Percentiles rank a stretch among this genome's conserved stretches.
These are phyloP conservation scores for Hyles lineata DNA, from an alignment of 2,888 invertebrate species.

Conservation along the genomic window DNA sequence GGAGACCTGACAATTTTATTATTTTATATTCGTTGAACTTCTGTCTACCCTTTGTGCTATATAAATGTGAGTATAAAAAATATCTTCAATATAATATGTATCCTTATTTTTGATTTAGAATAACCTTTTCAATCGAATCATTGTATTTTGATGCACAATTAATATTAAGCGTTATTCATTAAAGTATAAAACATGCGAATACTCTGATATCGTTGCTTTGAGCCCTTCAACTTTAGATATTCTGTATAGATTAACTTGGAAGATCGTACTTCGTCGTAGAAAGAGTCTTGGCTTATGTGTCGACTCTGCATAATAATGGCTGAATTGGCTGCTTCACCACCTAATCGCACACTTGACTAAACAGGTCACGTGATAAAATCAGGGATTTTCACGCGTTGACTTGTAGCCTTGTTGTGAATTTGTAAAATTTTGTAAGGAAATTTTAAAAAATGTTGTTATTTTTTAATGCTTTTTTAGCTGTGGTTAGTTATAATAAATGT, in stretches of 20 bases:
- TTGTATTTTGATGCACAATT: too few relatives aligned
- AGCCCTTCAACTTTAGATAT: not conserved
- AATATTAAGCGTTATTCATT: too few relatives aligned
- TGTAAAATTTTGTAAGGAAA: not conserved
- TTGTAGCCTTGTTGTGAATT: not conserved
- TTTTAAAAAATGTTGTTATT: not conserved
- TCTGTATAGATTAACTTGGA: not conserved
- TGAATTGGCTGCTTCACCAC: not conserved
- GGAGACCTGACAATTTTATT: too few relatives aligned
- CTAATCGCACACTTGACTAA: conserved; percentile 5
- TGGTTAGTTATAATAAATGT: too few relatives aligned
- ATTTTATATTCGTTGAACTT: too few relatives aligned
- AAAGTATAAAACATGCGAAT: too few relatives aligned
- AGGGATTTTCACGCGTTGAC: not conserved
- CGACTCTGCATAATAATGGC: conserved; percentile 21
- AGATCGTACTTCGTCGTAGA: not conserved
- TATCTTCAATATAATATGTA: too few relatives aligned
- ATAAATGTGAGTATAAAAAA: too few relatives aligned
- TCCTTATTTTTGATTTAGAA: too few relatives aligned
- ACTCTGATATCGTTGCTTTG: not conserved
- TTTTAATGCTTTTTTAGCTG: too few relatives aligned
- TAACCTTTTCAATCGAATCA: too few relatives aligned
- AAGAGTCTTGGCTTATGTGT: not conserved
- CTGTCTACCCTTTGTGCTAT: too few relatives aligned
- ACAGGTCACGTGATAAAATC: conserved; percentile 7